Percentiles rank a stretch among this genome's conserved stretches.
These are phyloP conservation scores for Lateolabrax maculatus DNA, from an alignment of 2,797 vertebrate genomes.

Conservation along the genomic window DNA sequence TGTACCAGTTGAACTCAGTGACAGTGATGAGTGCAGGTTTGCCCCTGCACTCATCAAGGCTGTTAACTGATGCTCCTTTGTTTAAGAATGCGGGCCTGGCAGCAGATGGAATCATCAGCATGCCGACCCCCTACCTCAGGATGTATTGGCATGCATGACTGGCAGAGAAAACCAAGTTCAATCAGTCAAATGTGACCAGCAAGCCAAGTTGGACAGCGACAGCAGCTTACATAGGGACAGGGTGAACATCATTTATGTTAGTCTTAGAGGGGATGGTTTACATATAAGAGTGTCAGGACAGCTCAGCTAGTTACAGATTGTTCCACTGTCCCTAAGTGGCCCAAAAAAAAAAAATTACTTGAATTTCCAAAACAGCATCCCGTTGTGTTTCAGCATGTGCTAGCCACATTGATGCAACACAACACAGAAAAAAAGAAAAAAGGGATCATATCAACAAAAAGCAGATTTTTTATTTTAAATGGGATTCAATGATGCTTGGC, in stretches of 20 bases:
- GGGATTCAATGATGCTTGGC: too few relatives aligned
- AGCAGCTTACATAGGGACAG: not conserved
- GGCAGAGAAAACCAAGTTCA: constrained; percentile 28
- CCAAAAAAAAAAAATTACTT: too few relatives aligned
- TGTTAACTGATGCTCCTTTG: constrained; percentile 38
- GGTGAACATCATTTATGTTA: not conserved
- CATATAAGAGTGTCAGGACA: not conserved
- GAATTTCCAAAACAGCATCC: too few relatives aligned
- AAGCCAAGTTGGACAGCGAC: constrained; percentile 7
- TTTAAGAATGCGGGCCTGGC: constrained; percentile 33
- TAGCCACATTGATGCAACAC: too few relatives aligned
- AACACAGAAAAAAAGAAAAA: too few relatives aligned
- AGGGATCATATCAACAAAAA: too few relatives aligned
- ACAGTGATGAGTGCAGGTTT: constrained; percentile 3
- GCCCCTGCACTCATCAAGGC: constrained; percentile 16
- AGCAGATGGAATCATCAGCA: constrained; percentile 21
- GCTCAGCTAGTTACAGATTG: too few relatives aligned
- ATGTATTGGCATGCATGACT: constrained; percentile 39
- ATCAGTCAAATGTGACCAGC: constrained; percentile 40
- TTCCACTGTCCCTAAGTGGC: too few relatives aligned
- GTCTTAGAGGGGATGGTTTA: not conserved
- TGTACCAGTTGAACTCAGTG: not conserved
- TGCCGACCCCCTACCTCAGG: constrained; percentile 20
- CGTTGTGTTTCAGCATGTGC: too few relatives aligned
- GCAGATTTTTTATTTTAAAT: too few relatives aligned